phyloP scores from a whole-genome alignment of 2,888 invertebrate genomes.

The Macrosiphum euphorbiae region DNA sequence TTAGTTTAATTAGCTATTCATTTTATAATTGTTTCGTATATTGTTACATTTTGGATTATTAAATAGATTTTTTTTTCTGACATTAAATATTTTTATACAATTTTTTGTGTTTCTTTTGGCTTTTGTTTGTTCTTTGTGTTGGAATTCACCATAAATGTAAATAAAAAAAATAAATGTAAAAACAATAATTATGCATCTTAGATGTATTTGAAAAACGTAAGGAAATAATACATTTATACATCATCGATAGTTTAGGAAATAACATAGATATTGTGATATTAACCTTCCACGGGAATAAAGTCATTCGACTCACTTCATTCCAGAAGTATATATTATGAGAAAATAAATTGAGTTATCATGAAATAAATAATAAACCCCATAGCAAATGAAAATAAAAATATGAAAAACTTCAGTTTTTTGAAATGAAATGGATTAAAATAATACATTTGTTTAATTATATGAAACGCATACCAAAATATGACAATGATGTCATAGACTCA shows the following conservation, averaged over 20 bases:
- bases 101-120: background rate
- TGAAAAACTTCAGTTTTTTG: too few relatives aligned
- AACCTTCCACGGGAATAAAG: too few relatives aligned
- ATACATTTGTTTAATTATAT: too few relatives aligned
- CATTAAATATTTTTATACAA: background rate
- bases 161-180: background rate
- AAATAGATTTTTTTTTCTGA: background rate
- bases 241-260: background rate
- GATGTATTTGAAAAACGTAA: background rate
- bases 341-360: too few relatives aligned
- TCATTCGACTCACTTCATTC: too few relatives aligned
- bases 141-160: background rate
- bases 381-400: too few relatives aligned
- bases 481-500: too few relatives aligned
- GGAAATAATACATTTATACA: too few relatives aligned
- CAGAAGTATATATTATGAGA: too few relatives aligned
- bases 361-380: too few relatives aligned
- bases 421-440: too few relatives aligned
- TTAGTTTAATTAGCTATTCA: background rate
- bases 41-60: background rate
- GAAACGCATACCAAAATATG: too few relatives aligned
- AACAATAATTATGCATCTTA: background rate
- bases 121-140: background rate
- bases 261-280: background rate
- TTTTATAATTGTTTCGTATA: background rate